Conservation (phyloP, 2,888 invertebrate species). For the Eulithis prunata region DNA sequence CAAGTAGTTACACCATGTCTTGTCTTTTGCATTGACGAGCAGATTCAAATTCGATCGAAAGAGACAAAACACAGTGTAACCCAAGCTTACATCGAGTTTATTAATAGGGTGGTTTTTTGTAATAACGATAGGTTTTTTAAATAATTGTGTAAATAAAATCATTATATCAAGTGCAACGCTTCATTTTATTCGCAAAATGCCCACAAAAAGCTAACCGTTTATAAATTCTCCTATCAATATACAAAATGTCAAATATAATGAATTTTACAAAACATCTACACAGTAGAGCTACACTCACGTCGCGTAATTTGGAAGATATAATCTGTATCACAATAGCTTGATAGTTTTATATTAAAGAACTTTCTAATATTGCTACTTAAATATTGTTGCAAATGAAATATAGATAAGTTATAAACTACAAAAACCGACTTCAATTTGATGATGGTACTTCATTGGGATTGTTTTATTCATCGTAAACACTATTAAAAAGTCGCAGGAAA, state of each 20-base stretch:
- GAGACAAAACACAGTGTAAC: too few relatives aligned
- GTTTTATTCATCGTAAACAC: too few relatives aligned
- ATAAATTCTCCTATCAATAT: constrained; percentile 74
- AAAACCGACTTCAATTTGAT: too few relatives aligned
- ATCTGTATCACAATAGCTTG: constrained; percentile 66
- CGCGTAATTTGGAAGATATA: constrained; percentile 53
- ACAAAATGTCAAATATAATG: constrained; percentile 62
- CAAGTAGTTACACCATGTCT: too few relatives aligned
- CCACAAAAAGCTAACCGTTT: constrained; percentile 81
- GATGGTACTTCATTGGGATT: too few relatives aligned
- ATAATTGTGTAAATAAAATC: constrained; percentile 58
- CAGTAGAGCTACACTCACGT: constrained; percentile 30
- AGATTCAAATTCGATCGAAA: too few relatives aligned
- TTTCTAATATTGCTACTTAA: constrained; percentile 24
- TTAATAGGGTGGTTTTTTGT: background rate
- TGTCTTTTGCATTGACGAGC: too few relatives aligned
- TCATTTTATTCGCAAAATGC: constrained; percentile 80
- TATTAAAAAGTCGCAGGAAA: too few relatives aligned
- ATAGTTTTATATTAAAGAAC: constrained; percentile 35
- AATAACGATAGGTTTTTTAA: constrained; percentile 17
- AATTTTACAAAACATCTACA: constrained; percentile 46
- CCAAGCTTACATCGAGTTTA: too few relatives aligned
- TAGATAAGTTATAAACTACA: background rate
- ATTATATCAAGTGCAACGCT: constrained; percentile 69
- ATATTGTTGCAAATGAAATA: constrained; percentile 25